Base-by-base conservation (phyloP, 2,113 vertebrate species). In the Cyprinodon variegatus region DNA sequence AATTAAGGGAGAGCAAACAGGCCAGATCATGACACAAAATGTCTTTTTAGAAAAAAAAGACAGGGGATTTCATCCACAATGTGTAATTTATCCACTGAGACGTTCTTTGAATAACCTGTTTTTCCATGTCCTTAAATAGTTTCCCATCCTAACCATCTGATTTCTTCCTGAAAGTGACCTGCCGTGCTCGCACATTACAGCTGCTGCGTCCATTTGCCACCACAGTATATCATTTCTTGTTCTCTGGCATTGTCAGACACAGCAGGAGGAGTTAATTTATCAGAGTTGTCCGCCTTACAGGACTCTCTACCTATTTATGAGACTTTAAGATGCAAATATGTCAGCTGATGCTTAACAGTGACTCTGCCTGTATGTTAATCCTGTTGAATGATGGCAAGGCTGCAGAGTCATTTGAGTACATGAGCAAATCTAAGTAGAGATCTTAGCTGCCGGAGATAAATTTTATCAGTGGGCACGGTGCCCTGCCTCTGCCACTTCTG, bases 351-450 rank as follows among this genome's bases (percentile, higher is more conserved):
- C 84, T 82, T 80, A 84, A 80, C 67, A 72, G 45, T 71, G 82
- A 78, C 73, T 84, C 71, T 65, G 65, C 37, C 43, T 43, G 65
- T 76, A 85, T 72, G 76, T 80, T 81, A 61, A 65, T 79, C 37
- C 6, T 72, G 4, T 22, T 84, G 82, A 88, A 68, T 70, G 77
- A 83, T 81, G 68, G 76, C 5, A 15, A 63, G 68, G 78, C 60
- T 80, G 78, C 83, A 79, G 82, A 82, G 82, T 92, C 85, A 88
- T 83, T 88, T 89, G 68, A 86, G 82, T 68, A 71, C 74, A 46
- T 37, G 65, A 83, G 78, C 65, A 82, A 79, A 92, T 90, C 82
- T 88, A 70, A 69, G 78, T 86, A 85, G 87, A 86, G 82, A 90
- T 88, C 85, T 86, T 14, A 61, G 76, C 64, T 85, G 76, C 87